Base-by-base conservation (phyloP, 37 sponge, comb jelly and placozoan genomes). In the Geodia barretti region DNA sequence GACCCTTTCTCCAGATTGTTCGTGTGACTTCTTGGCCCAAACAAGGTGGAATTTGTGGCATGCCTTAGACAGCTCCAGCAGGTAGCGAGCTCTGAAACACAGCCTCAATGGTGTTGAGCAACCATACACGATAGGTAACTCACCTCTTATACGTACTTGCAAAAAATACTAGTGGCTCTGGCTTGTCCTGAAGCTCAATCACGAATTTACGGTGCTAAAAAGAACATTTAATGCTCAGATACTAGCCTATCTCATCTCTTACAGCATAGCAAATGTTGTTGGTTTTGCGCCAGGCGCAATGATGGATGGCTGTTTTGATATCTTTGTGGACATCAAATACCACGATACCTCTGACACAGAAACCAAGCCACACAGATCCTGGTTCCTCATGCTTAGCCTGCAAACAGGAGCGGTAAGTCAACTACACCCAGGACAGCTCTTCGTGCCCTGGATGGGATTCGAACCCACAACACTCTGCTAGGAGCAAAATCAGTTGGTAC, bases 181-280 rank as follows among this genome's bases (percentile, higher is more conserved):
- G 2, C n/a, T n/a, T n/a, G 34, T 42, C 80, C 24, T 66, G 65
- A 5, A 69, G 29, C 38, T 83, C 84, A n/a, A 89, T 21, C 26
- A 73, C 43, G 32, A 89, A 78, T 31, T 74, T 82, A 68, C 68
- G 78, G 60, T 83, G 78, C 89, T 89, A 70, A 33, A 39, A 14
- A 23, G 23, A 26, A 69, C 70, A 69, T 29, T 58, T 11, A 58
- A 20, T 58, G 17, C 19, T 19, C 11, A 11, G n/a, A n/a, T n/a
- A n/a, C n/a, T n/a, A n/a, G n/a, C n/a, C n/a, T n/a, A n/a, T n/a
- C 17, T 11, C 11, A 7, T 32, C 3, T 70, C 80, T 80, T 32
- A 80, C 80, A 68, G 60, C 59, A 70, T 42, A 68, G n/a, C 71
- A 68, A 39, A 80, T 69, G 70, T 80, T 80, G 36, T 80, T 54